Conservation (phyloP, 2,113 vertebrate species). For the Proterorhinus semilunaris region DNA sequence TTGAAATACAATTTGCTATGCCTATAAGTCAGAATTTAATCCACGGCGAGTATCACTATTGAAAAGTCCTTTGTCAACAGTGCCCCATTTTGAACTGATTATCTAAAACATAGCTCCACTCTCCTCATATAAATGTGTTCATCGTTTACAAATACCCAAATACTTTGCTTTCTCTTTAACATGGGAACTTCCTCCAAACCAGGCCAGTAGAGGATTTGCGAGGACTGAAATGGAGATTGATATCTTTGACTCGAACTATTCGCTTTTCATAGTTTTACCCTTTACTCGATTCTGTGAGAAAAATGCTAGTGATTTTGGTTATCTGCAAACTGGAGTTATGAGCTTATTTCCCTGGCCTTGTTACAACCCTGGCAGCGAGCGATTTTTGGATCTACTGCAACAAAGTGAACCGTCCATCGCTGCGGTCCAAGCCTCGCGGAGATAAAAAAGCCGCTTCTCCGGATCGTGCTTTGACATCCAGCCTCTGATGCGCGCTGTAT, state of each 20-base stretch:
- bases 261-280: neutral
- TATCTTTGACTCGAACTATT: neutral
- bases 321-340: conserved; percentile 5
- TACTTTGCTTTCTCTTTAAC: neutral
- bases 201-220: neutral
- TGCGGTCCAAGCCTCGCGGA: neutral
- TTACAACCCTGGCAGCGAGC: conserved; percentile 3
- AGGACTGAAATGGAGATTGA: neutral
- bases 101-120: too few relatives aligned
- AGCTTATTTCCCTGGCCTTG: conserved; percentile 3
- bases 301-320: neutral
- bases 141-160: too few relatives aligned
- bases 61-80: too few relatives aligned
- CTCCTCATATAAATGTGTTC: too few relatives aligned
- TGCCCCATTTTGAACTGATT: too few relatives aligned
- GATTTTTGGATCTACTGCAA: neutral
- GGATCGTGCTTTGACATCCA: neutral
- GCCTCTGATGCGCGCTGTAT: conserved; percentile 6
- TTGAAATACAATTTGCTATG: too few relatives aligned
- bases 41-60: too few relatives aligned
- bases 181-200: neutral
- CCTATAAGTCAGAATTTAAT: too few relatives aligned
- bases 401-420: neutral
- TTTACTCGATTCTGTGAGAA: neutral
- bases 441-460: conserved; percentile 3